Conservation (phyloP, 2,113 vertebrate species). For the Uria lomvia region DNA sequence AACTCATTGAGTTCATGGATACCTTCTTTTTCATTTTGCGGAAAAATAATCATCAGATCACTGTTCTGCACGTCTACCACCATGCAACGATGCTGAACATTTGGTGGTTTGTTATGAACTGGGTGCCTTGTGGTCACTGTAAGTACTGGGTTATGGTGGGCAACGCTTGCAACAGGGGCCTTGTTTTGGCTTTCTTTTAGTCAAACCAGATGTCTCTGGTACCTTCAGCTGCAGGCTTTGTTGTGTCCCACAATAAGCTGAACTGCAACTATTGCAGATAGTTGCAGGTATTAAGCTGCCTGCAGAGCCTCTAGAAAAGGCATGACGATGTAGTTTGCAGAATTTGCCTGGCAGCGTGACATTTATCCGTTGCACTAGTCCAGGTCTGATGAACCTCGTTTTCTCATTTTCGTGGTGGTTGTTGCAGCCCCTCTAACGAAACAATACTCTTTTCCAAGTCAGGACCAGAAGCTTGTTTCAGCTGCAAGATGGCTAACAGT, state of each 20-base stretch:
- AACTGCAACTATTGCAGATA: neutral
- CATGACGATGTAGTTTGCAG: neutral
- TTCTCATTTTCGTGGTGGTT: neutral
- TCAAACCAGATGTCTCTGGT: neutral
- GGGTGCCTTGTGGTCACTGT: constrained; percentile 97
- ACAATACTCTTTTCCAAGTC: neutral
- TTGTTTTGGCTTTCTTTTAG: neutral
- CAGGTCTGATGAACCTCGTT: neutral
- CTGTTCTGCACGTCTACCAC: constrained; percentile 93
- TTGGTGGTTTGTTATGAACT: constrained; percentile 99
- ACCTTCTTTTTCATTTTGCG: constrained; percentile 98
- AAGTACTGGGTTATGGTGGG: constrained; percentile 65
- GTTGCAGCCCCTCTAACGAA: neutral
- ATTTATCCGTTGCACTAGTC: neutral
- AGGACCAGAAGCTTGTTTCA: neutral
- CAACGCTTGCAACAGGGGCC: neutral
- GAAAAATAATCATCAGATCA: constrained; percentile 97
- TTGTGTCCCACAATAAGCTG: neutral
- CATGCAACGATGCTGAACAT: constrained; percentile 94
- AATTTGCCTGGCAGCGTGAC: neutral
- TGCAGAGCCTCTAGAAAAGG: neutral
- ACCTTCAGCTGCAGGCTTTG: neutral
- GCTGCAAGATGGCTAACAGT: neutral
- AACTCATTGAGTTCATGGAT: constrained; percentile 97
- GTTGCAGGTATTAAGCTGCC: neutral